A percentile compares a stretch with the other conserved stretches of the same genome.
Conservation (phyloP, 2,888 invertebrate genomes). For the Nowickia ferox region DNA sequence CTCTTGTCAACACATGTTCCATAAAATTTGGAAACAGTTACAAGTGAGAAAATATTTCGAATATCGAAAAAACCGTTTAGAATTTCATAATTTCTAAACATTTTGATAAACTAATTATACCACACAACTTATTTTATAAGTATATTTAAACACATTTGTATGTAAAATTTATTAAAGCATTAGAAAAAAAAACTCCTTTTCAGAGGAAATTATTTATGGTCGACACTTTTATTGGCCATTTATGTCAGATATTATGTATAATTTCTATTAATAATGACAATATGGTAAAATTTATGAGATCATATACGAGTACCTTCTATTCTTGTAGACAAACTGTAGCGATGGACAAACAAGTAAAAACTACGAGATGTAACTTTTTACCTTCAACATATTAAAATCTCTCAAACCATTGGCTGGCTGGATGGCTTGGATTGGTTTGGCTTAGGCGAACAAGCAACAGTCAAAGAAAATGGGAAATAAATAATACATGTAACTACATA, state of each 20-base stretch:
- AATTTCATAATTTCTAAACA: conserved; percentile 4
- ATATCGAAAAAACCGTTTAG: not conserved
- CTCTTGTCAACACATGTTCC: not conserved
- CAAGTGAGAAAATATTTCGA: not conserved
- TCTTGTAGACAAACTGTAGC: conserved; percentile 33
- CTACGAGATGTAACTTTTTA: not conserved
- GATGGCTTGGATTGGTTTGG: not conserved
- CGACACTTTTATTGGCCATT: conserved; percentile 76
- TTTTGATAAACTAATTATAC: conserved; percentile 39
- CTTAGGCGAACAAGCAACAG: conserved; percentile 7
- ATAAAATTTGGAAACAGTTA: not conserved
- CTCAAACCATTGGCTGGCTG: not conserved
- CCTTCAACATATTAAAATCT: not conserved
- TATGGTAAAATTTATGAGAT: conserved; percentile 70
- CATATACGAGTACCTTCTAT: conserved; percentile 55
- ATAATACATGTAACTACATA: not conserved
- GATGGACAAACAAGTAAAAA: conserved; percentile 20
- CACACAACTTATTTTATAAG: conserved; percentile 2
- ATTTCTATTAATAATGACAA: conserved; percentile 75
- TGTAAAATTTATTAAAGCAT: not conserved
- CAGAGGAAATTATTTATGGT: conserved; percentile 70
- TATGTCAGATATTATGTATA: conserved; percentile 74
- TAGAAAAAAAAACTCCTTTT: conserved; percentile 2
- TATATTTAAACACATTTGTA: not conserved
- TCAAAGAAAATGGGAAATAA: conserved; percentile 23